These are phyloP conservation scores for Equus quagga DNA, from an alignment of 2,113 vertebrate genomes.

Conservation along the genomic window DNA sequence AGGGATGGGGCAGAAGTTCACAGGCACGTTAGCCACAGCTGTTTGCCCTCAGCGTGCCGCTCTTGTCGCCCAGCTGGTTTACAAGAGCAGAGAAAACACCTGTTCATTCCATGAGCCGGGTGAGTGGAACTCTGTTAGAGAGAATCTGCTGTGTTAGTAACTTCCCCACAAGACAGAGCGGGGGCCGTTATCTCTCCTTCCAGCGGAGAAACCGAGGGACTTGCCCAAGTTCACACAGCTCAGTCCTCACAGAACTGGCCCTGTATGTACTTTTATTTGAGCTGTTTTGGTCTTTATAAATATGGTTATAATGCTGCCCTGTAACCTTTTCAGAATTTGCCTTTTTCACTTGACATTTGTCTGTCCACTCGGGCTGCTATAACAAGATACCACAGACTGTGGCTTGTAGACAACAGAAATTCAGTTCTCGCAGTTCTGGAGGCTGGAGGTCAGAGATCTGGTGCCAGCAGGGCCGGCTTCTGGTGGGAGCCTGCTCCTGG, in stretches of 20 bases:
- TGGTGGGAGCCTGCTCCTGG: no score
- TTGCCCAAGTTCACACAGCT: neutral
- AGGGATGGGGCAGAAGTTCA: neutral
- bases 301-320: neutral
- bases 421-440: neutral
- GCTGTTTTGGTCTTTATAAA: neutral
- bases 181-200: neutral
- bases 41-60: neutral
- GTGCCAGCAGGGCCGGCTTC: neutral
- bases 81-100: neutral
- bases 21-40: neutral
- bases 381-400: no score
- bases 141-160: no score
- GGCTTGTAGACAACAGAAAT: neutral
- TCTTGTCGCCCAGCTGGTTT: neutral
- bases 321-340: neutral
- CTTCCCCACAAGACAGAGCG: neutral
- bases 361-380: neutral
- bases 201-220: neutral
- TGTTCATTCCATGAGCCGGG: neutral
- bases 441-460: neutral
- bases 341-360: neutral
- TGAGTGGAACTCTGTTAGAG: neutral
- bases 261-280: neutral
- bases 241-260: neutral